phyloP scores from a whole-genome alignment of 2,888 invertebrate species.

The Andrena praecox region DNA sequence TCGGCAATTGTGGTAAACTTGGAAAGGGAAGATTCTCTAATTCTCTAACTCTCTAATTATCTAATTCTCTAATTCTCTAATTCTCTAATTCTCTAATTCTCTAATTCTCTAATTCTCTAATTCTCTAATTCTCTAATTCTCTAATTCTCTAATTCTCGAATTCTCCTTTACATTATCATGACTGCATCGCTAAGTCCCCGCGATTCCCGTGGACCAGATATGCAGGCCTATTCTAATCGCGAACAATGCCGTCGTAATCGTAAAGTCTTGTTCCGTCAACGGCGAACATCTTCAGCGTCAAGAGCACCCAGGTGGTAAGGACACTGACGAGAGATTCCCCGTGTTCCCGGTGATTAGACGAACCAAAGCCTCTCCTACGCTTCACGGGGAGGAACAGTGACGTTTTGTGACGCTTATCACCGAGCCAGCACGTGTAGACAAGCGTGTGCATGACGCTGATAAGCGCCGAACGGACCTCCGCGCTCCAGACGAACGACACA shows the following conservation, averaged over 20 bases:
- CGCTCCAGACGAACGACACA: conserved; percentile 40
- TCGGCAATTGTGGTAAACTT: too few relatives aligned
- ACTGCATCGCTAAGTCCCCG: too few relatives aligned
- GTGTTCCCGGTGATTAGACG: conserved; percentile 58
- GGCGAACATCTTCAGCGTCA: conserved; percentile 48
- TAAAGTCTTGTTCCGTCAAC: conserved; percentile 30
- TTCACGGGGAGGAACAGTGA: conserved; percentile 52
- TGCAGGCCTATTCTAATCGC: too few relatives aligned
- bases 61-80: too few relatives aligned
- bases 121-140: too few relatives aligned
- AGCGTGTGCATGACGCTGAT: conserved; percentile 68
- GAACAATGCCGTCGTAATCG: background rate
- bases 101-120: too few relatives aligned
- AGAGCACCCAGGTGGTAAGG: conserved; percentile 48
- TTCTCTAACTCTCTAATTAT: too few relatives aligned
- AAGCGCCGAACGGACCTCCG: conserved; percentile 37
- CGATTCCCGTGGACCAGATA: too few relatives aligned
- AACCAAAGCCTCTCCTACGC: conserved; percentile 40
- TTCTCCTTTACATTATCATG: too few relatives aligned
- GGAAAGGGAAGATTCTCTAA: too few relatives aligned
- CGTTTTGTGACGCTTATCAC: conserved; percentile 67
- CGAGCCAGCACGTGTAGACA: conserved; percentile 55
- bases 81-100: too few relatives aligned
- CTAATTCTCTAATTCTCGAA: too few relatives aligned
- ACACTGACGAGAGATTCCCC: conserved; percentile 47